phyloP scores from a whole-genome alignment of 2,113 vertebrate species.

The Malurus cyaneus region DNA sequence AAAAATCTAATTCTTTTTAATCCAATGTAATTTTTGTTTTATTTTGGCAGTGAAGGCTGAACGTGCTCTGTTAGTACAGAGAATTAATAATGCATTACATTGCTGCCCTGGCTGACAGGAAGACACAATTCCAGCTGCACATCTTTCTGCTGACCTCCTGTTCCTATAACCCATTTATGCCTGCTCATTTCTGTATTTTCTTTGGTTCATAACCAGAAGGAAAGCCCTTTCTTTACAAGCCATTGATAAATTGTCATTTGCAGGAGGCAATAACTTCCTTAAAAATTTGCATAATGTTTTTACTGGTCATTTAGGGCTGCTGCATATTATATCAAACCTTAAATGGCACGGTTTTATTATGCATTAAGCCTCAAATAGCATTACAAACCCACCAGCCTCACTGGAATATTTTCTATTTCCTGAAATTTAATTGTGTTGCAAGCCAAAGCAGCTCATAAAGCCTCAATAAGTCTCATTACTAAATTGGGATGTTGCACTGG shows the following conservation, averaged over 20 bases:
- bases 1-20: neutral
- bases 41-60: neutral
- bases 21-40: neutral
- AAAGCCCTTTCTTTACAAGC: slow-evolving; percentile 54
- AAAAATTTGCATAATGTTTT: slow-evolving; percentile 60
- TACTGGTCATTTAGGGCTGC: slow-evolving; percentile 47
- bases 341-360: slow-evolving; percentile 45
- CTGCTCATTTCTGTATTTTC: neutral
- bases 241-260: slow-evolving; percentile 45
- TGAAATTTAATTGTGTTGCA: slow-evolving; percentile 47
- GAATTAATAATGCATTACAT: neutral
- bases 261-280: slow-evolving; percentile 34
- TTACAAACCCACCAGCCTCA: slow-evolving; percentile 15
- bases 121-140: neutral
- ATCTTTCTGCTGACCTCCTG: neutral
- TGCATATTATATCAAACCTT: slow-evolving; percentile 48
- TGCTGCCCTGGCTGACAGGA: neutral
- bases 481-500: slow-evolving; percentile 8
- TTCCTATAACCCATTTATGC: neutral
- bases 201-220: slow-evolving; percentile 5
- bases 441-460: slow-evolving; percentile 35
- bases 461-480: slow-evolving; percentile 40
- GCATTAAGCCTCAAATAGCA: slow-evolving; percentile 33
- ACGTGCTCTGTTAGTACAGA: neutral
- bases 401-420: slow-evolving; percentile 52